Evolutionary conservation across 2,113 vertebrate genomes (phyloP).

Genomic region (Sclerurus mexicanus): DNA sequence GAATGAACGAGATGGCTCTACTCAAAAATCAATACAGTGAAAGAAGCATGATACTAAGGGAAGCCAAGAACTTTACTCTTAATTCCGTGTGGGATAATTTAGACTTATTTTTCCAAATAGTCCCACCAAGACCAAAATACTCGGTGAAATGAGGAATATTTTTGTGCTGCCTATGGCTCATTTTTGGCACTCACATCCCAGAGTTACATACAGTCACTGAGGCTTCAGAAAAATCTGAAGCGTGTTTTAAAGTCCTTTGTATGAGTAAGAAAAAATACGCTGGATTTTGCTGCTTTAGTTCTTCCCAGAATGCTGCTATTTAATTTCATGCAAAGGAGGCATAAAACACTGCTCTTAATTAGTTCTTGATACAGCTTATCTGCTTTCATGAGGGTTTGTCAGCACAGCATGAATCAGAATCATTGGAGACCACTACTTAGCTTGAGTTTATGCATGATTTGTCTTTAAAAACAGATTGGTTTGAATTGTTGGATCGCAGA

Average conservation of each 20-base stretch:
- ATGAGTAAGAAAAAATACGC: neutral
- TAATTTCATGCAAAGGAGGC: slow-evolving; percentile 41
- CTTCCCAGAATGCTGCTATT: neutral
- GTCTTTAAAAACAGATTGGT: slow-evolving; percentile 24
- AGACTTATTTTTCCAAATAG: neutral
- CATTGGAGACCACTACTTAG: slow-evolving; percentile 7
- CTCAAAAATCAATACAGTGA: neutral
- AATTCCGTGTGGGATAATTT: neutral
- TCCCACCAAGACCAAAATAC: neutral
- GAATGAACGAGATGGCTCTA: neutral
- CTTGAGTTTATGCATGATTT: slow-evolving; percentile 45
- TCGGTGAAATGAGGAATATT: neutral
- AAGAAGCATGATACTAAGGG: neutral
- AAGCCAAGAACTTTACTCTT: neutral
- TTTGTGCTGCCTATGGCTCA: neutral
- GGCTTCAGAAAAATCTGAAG: neutral
- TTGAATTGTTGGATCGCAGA: slow-evolving; percentile 16
- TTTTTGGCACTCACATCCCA: neutral
- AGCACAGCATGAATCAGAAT: slow-evolving; percentile 41
- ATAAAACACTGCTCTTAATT: slow-evolving; percentile 54
- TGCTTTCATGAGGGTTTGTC: slow-evolving; percentile 50
- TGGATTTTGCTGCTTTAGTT: neutral
- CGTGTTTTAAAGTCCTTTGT: neutral
- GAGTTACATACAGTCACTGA: neutral
- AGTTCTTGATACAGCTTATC: slow-evolving; percentile 33